Percentiles rank a stretch among this genome's conserved stretches.
phyloP scores from a whole-genome alignment of 2,113 vertebrate genomes.

The Sarotherodon lohbergeri region DNA sequence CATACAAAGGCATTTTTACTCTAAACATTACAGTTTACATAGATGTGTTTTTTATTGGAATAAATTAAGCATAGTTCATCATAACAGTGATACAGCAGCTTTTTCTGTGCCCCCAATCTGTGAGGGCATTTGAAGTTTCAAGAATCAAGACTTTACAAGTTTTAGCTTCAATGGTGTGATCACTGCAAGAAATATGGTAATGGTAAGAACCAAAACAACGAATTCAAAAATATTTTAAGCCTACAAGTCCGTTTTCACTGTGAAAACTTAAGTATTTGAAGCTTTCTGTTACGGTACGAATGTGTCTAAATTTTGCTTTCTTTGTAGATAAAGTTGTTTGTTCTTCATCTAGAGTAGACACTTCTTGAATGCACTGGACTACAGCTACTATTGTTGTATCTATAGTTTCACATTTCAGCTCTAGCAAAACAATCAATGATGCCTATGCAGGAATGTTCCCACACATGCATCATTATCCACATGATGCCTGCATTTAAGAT shows the following conservation, averaged over 20 bases:
- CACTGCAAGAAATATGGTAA: background rate
- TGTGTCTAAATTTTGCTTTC: background rate
- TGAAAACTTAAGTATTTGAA: background rate
- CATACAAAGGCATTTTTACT: background rate
- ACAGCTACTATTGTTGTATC: background rate
- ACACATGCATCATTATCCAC: background rate
- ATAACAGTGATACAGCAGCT: background rate
- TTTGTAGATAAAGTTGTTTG: background rate
- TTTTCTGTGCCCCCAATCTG: background rate
- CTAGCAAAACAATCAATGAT: background rate
- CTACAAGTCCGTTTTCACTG: background rate
- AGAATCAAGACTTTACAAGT: background rate
- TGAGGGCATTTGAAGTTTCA: background rate
- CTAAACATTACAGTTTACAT: background rate
- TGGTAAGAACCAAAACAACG: background rate
- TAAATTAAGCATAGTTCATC: background rate
- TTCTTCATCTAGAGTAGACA: background rate
- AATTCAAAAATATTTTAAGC: background rate
- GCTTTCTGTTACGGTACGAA: background rate
- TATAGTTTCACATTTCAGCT: background rate
- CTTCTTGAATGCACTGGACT: background rate
- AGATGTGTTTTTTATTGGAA: background rate
- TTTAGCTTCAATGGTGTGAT: background rate
- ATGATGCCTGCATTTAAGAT: background rate
- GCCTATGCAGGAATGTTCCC: background rate